Base-by-base conservation (phyloP, 2,888 invertebrate genomes). In the Yponomeuta malinellus region DNA sequence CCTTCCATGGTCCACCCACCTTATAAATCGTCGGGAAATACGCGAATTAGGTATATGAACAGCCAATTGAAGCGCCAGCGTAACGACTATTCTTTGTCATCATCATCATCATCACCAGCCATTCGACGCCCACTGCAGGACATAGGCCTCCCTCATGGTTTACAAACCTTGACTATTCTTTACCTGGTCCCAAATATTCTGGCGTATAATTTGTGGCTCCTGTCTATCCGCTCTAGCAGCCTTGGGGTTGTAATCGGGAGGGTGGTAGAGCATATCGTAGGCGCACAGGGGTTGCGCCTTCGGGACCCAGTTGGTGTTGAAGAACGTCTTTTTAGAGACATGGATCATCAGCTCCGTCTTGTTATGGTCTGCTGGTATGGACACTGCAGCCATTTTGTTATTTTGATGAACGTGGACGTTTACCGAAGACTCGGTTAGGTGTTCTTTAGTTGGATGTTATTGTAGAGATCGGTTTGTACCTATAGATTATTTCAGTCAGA, bases 261-360 rank as follows among this genome's bases (percentile, higher is more conserved):
- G 90, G 72, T 92, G 92, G 72, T 86, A 89, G 6, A 91, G 77
- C 90, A 90, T 92, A 63, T 92, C 92, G 72, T 92, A 92, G 0
- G 89, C 84, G 69, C 88, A 89, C 0, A 90, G 78, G 0, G 81
- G 85, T 5, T 76, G 76, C 0, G 76, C 73, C 52, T 79, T 79
- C 0, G 83, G 78, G 63, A 76, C 76, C 85, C 88, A 87, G 23
- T 89, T 85, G 0, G 89, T 90, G 72, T 91, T 91, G 72, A 86
- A 90, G 74, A 73, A 90, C 0, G 89, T 86, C 31, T 78, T 80
- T 71, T 88, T 81, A 0, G 90, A 88, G 0, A 79, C 83, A 0
- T 90, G 90, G 71, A 91, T 86, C n/a, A 91, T 73, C 88, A 91
- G 89, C 70, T 77, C 76, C 0, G 89, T 88, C 63, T 76, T 79